These are phyloP conservation scores for Gila orcuttii DNA, from an alignment of 2,113 vertebrate genomes.

Conservation along the genomic window DNA sequence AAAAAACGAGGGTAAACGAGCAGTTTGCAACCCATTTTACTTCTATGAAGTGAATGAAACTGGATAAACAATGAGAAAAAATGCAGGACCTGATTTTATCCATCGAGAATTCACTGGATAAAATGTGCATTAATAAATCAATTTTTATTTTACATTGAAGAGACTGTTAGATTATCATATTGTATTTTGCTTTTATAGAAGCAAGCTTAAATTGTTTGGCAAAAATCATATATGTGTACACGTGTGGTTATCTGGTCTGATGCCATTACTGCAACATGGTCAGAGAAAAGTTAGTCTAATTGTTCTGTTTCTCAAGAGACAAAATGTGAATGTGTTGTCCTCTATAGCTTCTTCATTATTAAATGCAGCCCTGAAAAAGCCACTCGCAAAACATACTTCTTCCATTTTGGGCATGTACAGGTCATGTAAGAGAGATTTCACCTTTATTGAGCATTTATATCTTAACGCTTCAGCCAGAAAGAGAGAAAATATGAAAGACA, in stretches of 20 bases:
- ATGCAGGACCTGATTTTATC: background rate
- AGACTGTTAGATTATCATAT: background rate
- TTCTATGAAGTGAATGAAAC: background rate
- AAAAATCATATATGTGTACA: conserved; percentile 58
- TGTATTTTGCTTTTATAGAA: background rate
- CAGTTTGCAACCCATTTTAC: background rate
- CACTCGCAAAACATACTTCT: conserved; percentile 89
- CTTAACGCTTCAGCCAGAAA: conserved; percentile 5
- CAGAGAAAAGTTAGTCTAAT: conserved; percentile 79
- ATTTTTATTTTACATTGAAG: background rate
- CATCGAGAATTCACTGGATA: background rate
- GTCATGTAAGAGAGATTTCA: conserved; percentile 61
- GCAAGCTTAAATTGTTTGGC: background rate
- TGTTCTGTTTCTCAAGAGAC: conserved; percentile 73
- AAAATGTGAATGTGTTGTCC: conserved; percentile 36
- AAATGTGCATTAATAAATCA: background rate
- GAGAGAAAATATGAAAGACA: conserved; percentile 33
- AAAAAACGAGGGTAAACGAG: background rate
- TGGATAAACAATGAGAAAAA: background rate
- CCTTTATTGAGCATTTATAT: conserved; percentile 58
- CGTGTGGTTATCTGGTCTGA: conserved; percentile 61
- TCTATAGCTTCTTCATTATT: conserved; percentile 88
- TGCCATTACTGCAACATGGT: conserved; percentile 42
- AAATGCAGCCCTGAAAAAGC: conserved; percentile 83
- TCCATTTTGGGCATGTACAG: conserved; percentile 90